These are phyloP conservation scores for Byasa hedistus DNA, from an alignment of 2,888 invertebrate species.

Conservation along the genomic window DNA sequence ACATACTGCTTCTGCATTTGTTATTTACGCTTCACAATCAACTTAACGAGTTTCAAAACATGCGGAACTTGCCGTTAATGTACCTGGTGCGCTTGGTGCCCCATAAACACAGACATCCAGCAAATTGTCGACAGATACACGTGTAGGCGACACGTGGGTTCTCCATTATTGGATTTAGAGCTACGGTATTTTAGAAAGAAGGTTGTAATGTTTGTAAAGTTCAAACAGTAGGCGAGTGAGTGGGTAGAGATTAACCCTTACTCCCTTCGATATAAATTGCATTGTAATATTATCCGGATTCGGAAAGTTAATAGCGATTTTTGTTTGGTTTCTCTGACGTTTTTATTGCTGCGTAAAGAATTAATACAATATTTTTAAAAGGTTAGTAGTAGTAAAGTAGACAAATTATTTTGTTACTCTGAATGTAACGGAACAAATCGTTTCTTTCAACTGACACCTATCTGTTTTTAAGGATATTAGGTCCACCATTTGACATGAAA, in stretches of 20 bases:
- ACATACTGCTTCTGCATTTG: constrained; percentile 1
- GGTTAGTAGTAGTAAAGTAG: no score
- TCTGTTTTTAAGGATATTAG: no score
- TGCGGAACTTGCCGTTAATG: constrained; percentile 9
- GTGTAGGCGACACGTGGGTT: constrained; percentile 12
- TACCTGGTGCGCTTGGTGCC: constrained; percentile 2
- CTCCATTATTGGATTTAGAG: not conserved
- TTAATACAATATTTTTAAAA: no score
- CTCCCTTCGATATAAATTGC: not conserved
- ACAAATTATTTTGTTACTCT: no score
- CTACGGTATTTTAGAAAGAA: not conserved
- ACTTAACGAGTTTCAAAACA: constrained; percentile 1
- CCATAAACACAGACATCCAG: not conserved
- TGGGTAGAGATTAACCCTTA: constrained; percentile 3
- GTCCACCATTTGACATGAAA: no score
- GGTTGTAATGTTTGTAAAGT: constrained; percentile 12
- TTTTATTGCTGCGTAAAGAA: no score
- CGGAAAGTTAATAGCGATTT: no score
- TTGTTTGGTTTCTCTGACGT: no score
- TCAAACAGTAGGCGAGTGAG: constrained; percentile 24
- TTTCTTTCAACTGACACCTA: no score
- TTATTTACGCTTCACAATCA: constrained; percentile 13
- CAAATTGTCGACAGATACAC: not conserved
- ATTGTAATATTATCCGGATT: not conserved
- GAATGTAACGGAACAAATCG: no score